Evolutionary conservation across 1,140 invertebrate genomes (phyloP).

Genomic region (Sinonovacula constricta): DNA sequence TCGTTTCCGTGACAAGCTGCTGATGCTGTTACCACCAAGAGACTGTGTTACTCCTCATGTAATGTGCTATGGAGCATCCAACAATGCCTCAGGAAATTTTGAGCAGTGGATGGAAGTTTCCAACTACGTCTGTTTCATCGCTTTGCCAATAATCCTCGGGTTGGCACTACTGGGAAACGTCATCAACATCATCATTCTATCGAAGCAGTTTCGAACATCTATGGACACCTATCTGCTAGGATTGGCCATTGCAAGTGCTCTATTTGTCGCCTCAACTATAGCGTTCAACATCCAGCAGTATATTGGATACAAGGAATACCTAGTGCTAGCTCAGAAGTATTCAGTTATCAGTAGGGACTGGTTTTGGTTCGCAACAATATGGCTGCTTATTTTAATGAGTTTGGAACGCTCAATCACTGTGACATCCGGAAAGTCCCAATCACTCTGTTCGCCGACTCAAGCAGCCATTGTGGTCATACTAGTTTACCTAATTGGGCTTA

Average conservation of each 20-base stretch:
- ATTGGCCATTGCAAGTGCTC: slow-evolving; percentile 62
- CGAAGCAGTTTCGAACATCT: slow-evolving; percentile 62
- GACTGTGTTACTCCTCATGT: slow-evolving; percentile 64
- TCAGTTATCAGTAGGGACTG: slow-evolving; percentile 68
- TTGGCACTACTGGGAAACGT: slow-evolving; percentile 69
- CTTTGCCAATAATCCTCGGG: slow-evolving; percentile 66
- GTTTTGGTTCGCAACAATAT: slow-evolving; percentile 73
- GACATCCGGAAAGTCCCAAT: slow-evolving; percentile 60
- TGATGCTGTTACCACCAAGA: slow-evolving; percentile 63
- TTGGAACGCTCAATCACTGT: slow-evolving; percentile 70
- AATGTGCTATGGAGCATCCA: slow-evolving; percentile 45
- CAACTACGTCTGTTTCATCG: slow-evolving; percentile 71
- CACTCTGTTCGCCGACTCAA: slow-evolving; percentile 67
- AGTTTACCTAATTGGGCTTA: slow-evolving; percentile 69
- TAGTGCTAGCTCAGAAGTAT: slow-evolving; percentile 68
- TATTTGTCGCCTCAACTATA: slow-evolving; percentile 62
- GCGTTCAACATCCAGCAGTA: slow-evolving; percentile 67
- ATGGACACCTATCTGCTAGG: slow-evolving; percentile 73
- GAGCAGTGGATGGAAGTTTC: slow-evolving; percentile 68
- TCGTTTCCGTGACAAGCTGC: slow-evolving; percentile 57
- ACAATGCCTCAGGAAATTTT: slow-evolving; percentile 49
- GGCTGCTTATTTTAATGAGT: slow-evolving; percentile 73
- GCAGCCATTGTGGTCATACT: slow-evolving; percentile 67
- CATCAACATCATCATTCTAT: slow-evolving; percentile 68
- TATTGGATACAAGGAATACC: slow-evolving; percentile 58